A percentile compares a stretch with the other conserved stretches of the same genome.
phyloP scores from a whole-genome alignment of 2,888 invertebrate genomes.

The Noctua fimbriata region DNA sequence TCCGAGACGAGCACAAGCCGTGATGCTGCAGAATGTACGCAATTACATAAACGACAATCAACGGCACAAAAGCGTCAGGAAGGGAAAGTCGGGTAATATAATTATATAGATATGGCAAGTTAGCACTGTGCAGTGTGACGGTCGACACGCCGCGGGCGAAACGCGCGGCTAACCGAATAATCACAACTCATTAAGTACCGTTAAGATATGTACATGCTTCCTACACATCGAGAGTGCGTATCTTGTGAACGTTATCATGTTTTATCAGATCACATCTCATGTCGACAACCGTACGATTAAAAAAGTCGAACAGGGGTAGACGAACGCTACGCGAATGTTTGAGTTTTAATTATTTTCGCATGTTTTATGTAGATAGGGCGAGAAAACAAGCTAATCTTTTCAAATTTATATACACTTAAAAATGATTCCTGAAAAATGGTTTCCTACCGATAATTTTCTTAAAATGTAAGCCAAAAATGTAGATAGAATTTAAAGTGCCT shows the following conservation, averaged over 20 bases:
- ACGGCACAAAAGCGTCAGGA: constrained; percentile 82
- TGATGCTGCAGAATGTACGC: constrained; percentile 79
- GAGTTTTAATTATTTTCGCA: not conserved
- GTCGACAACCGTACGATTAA: constrained; percentile 2
- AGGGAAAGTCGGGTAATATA: constrained; percentile 86
- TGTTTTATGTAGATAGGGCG: not conserved
- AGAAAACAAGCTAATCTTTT: not conserved
- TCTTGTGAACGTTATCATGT: constrained; percentile 35
- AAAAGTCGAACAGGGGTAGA: constrained; percentile 14
- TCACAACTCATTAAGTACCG: constrained; percentile 62
- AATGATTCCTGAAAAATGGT: not conserved
- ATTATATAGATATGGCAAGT: constrained; percentile 85
- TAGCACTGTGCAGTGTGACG: constrained; percentile 73
- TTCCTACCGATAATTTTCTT: not conserved
- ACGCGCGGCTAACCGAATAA: constrained; percentile 68
- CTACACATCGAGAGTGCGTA: constrained; percentile 47
- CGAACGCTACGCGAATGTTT: not conserved
- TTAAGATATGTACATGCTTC: constrained; percentile 53
- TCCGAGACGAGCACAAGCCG: constrained; percentile 73
- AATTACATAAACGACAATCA: constrained; percentile 89
- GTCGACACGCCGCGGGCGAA: constrained; percentile 68
- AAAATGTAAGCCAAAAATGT: constrained; percentile 13
- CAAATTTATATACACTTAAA: not conserved
- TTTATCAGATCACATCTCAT: constrained; percentile 53
- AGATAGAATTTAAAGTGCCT: constrained; percentile 41